Evolutionary conservation across 2,888 invertebrate species (phyloP).

Genomic region (Antitype chi): DNA sequence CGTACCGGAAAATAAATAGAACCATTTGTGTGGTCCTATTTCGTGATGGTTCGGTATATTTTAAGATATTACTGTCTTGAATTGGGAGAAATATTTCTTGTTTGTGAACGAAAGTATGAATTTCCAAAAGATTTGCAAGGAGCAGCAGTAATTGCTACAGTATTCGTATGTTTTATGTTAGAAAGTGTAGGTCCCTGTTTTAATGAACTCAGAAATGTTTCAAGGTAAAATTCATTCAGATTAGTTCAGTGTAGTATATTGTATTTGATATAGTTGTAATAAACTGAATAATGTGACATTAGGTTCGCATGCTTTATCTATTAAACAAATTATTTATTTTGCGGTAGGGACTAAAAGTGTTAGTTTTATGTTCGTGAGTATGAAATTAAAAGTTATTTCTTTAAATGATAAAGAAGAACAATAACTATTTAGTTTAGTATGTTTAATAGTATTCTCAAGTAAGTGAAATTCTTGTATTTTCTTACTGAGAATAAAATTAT

Average conservation of each 20-base stretch:
- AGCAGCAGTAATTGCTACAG: neutral
- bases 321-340: too few species aligned
- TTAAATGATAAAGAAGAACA: too few species aligned
- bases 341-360: too few species aligned
- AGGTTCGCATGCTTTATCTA: too few species aligned
- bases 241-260: too few species aligned
- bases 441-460: neutral
- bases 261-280: too few species aligned
- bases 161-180: neutral
- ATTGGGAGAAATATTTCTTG: neutral
- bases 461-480: too few species aligned
- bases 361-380: too few species aligned
- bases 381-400: too few species aligned
- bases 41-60: slow-evolving; percentile 12
- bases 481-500: too few species aligned
- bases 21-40: slow-evolving; percentile 24
- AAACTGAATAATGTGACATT: too few species aligned
- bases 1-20: slow-evolving; percentile 12
- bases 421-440: too few species aligned
- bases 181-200: neutral
- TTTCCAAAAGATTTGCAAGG: neutral
- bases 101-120: neutral
- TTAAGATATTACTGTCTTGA: slow-evolving; percentile 1
- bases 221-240: neutral
- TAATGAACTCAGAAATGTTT: neutral